Percentiles rank a stretch among this genome's conserved stretches.
Evolutionary conservation across 2,888 invertebrate species (phyloP).

Genomic region (Spilosoma lubricipeda): DNA sequence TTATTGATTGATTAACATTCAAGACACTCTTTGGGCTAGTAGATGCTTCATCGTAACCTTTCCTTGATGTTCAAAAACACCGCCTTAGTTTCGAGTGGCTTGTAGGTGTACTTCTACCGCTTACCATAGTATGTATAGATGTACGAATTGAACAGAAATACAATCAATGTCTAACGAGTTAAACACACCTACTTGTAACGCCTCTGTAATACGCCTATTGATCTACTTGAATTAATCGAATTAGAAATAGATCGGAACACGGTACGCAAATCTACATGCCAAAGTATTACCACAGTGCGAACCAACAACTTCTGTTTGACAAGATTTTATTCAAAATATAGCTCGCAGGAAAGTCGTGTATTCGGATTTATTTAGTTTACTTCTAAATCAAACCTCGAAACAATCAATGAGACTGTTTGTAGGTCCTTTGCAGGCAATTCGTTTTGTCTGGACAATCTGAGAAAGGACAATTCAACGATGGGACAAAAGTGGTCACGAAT

Average conservation of each 20-base stretch:
- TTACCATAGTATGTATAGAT: neutral
- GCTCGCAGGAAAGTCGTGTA: neutral
- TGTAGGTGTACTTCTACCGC: neutral
- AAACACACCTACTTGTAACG: slow-evolving; percentile 2
- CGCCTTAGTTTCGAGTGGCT: neutral
- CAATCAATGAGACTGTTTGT: neutral
- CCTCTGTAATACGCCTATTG: slow-evolving; percentile 8
- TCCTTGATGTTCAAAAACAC: too few relatives aligned
- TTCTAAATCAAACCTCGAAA: neutral
- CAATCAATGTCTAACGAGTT: neutral
- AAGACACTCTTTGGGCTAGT: too few relatives aligned
- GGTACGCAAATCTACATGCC: slow-evolving; percentile 1
- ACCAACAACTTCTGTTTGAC: neutral
- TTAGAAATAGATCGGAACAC: slow-evolving; percentile 35
- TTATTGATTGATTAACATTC: too few relatives aligned
- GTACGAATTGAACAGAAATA: neutral
- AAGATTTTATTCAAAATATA: neutral
- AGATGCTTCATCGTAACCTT: too few relatives aligned
- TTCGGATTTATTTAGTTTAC: neutral
- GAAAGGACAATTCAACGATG: neutral
- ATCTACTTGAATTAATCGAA: slow-evolving; percentile 16
- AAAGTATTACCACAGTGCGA: slow-evolving; percentile 22
- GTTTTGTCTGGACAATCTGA: neutral
- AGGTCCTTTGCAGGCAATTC: neutral
- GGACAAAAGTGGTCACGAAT: neutral